Conservation (phyloP, 92 coral and sea anemone species). For the Plumapathes pennacea region DNA sequence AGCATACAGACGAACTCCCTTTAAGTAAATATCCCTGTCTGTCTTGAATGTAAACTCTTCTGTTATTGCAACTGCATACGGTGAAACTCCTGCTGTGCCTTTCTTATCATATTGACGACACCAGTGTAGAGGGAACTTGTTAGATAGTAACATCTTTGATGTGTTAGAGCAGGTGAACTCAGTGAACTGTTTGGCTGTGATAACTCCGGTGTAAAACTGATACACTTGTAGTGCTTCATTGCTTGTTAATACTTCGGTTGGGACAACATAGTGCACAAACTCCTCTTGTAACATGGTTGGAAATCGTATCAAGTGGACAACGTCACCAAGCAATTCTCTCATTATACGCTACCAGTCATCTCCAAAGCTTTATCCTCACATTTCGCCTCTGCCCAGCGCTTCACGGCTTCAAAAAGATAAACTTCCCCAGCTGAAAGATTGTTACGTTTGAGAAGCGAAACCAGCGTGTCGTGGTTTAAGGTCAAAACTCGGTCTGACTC, state of each 20-base stretch:
- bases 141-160: too few relatives aligned
- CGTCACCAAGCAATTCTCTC: conserved; percentile 52
- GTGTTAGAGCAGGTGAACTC: too few relatives aligned
- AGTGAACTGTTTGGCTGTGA: too few relatives aligned
- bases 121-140: too few relatives aligned
- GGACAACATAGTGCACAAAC: conserved; percentile 43
- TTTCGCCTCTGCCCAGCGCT: conserved; percentile 56
- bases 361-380: conserved; percentile 31
- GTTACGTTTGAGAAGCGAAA: conserved; percentile 46
- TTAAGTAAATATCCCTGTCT: too few relatives aligned
- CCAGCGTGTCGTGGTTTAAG: conserved; percentile 50
- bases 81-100: too few relatives aligned
- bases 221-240: conserved; percentile 42
- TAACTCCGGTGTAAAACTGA: conserved; percentile 24
- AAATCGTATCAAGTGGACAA: conserved; percentile 44
- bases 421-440: conserved; percentile 38
- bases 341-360: conserved; percentile 26
- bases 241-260: conserved; percentile 50
- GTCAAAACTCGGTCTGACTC: conserved; percentile 39
- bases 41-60: too few relatives aligned
- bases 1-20: too few relatives aligned
- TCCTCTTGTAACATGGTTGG: conserved; percentile 57
- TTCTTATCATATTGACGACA: too few relatives aligned
- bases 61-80: too few relatives aligned
- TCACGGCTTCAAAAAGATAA: conserved; percentile 57